Evolutionary conservation across 2,888 invertebrate genomes (phyloP), one percentile per base, ranked within the genome.

Genomic region (Xestobium rufovillosum): DNA sequence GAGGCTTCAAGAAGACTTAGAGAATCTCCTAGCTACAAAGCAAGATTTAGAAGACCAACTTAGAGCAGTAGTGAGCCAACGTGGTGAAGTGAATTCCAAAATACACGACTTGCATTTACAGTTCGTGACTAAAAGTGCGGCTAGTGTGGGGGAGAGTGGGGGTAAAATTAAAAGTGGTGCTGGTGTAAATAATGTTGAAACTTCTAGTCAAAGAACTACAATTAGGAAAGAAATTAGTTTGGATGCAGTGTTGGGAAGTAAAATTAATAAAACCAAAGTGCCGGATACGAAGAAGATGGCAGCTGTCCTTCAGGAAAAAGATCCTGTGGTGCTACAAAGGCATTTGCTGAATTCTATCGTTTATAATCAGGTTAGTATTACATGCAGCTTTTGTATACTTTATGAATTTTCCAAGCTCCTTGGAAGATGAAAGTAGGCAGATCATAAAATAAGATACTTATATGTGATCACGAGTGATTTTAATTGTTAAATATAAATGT

Each of bases 281-380:
- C 78, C 80, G 9, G 81, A 85, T 68, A 73, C 79, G 39, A 76
- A 71, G 55, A 86, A 86, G 68, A 78, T 88, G 62, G 75, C 82
- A 56, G 87, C 87, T 67, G 88, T 89, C 68, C 75, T 89, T 56
- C 73, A 76, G 55, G 88, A 89, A 72, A 77, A 78, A 53, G 83
- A 84, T 68, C 80, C 84, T 39, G 68, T 87, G 50, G 84, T 87
- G 69, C 73, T 89, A 58, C 86, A 86, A 66, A 78, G 86, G 53
- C 88, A 88, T 68, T 71, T 89, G 47, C 76, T 89, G 49, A 81
- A 79, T 17, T 75, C 82, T 54, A 83, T 84, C 60, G 83, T 85
- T 60, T 81, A 85, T 63, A 87, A 87, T 71, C 84, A 89, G 80
- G 87, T 86, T 56, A 58, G 67, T 42, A 19, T 16, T 19, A 8